phyloP scores from a whole-genome alignment of 2,113 vertebrate species.

The Psittacara wagleri region DNA sequence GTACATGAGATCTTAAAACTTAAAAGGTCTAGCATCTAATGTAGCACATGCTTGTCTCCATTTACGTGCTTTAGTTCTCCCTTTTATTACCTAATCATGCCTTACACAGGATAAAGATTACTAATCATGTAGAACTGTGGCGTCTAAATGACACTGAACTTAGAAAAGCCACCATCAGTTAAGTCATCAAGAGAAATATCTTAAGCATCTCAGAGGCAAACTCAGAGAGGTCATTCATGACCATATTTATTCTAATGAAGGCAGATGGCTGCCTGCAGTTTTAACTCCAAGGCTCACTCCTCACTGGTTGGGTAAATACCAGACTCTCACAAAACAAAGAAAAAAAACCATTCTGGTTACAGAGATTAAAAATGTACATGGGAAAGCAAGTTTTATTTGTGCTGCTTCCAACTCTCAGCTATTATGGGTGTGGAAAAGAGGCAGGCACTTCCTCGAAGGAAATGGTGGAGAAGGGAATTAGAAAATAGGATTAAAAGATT shows the following conservation, averaged over 20 bases:
- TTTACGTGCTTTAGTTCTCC: accelerated
- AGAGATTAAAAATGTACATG: background rate
- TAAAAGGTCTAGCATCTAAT: background rate
- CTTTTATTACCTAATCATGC: background rate
- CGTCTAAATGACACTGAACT: background rate
- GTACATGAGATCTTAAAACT: background rate
- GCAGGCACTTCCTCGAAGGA: constrained; percentile 8
- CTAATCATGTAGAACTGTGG: accelerated
- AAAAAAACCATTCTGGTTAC: background rate
- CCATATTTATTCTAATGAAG: background rate
- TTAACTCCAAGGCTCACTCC: background rate
- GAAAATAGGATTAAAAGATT: background rate
- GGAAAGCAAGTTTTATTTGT: background rate
- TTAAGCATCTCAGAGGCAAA: background rate
- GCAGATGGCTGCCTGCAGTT: background rate
- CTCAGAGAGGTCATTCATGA: background rate
- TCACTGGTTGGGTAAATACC: background rate
- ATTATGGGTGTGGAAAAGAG: constrained; percentile 7
- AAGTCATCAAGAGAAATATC: background rate
- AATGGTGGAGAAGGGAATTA: background rate
- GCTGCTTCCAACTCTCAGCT: constrained; percentile 20
- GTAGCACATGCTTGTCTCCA: background rate
- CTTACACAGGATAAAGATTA: background rate
- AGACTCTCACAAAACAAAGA: background rate
- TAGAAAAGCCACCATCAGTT: background rate